Evolutionary conservation across 2,113 vertebrate genomes (phyloP).

Genomic region (Natator depressus): DNA sequence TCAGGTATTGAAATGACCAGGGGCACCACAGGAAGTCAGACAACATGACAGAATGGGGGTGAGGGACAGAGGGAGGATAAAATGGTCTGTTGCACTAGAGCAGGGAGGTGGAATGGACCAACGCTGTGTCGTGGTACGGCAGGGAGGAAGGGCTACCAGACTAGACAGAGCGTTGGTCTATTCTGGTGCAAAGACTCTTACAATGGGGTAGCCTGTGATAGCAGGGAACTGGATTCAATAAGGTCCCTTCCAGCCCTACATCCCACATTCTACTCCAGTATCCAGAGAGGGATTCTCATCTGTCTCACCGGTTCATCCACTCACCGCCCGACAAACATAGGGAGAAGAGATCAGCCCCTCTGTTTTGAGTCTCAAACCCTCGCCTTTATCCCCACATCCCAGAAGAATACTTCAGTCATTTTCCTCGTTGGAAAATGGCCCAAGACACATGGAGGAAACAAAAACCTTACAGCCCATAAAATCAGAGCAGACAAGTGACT

Average conservation of each 20-base stretch:
- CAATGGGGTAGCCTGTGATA: not conserved
- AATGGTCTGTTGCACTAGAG: not conserved
- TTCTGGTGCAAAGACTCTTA: not conserved
- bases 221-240: not conserved
- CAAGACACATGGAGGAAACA: not conserved
- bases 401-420: fast-evolving
- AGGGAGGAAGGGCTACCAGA: not conserved
- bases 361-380: not conserved
- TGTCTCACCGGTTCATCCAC: fast-evolving
- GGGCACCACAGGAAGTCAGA: not conserved
- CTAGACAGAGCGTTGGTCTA: not conserved
- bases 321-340: fast-evolving
- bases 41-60: not conserved
- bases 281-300: fast-evolving
- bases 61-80: not conserved
- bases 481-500: not conserved
- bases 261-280: fast-evolving
- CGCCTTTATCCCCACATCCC: fast-evolving
- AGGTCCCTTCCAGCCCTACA: fast-evolving
- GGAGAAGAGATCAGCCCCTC: not conserved
- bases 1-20: not conserved
- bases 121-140: not conserved
- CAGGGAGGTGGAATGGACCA: not conserved
- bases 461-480: not conserved
- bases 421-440: not conserved